These are phyloP conservation scores for Caenorhabditis briggsae DNA, from an alignment of 1,140 invertebrate genomes.

Conservation along the genomic window DNA sequence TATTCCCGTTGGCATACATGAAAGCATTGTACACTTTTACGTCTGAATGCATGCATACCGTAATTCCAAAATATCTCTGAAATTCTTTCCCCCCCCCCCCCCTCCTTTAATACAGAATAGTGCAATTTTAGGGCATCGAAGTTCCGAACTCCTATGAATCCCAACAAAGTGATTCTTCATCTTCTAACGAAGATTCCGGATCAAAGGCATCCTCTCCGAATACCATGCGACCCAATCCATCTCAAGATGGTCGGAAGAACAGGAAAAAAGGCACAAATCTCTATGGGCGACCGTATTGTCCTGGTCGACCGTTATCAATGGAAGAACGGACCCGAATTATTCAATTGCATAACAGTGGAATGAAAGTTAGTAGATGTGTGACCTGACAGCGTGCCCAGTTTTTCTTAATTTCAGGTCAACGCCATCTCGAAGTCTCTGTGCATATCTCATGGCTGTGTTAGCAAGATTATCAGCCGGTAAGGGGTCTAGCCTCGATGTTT, in stretches of 20 bases:
- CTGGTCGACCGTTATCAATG: slow-evolving; percentile 75
- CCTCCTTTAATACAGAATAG: too few relatives aligned
- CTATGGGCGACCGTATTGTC: slow-evolving; percentile 76
- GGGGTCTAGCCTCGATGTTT: not conserved
- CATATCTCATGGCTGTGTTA: slow-evolving; percentile 77
- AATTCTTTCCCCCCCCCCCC: too few relatives aligned
- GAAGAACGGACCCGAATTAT: slow-evolving; percentile 74
- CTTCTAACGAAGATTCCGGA: not conserved
- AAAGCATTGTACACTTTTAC: too few relatives aligned
- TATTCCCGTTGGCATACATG: too few relatives aligned
- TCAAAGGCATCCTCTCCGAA: slow-evolving; percentile 17
- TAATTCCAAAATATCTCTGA: not conserved
- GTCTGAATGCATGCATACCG: too few relatives aligned
- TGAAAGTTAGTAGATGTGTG: slow-evolving; percentile 67
- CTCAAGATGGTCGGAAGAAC: slow-evolving; percentile 43
- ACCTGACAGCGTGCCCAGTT: not conserved
- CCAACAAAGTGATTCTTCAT: slow-evolving; percentile 32
- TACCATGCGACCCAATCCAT: not conserved
- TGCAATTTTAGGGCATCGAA: slow-evolving; percentile 17
- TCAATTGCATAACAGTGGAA: slow-evolving; percentile 74
- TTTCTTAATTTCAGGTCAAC: slow-evolving; percentile 66
- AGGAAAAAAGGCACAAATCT: slow-evolving; percentile 70
- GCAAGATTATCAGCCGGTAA: slow-evolving; percentile 77
- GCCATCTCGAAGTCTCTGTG: slow-evolving; percentile 76
- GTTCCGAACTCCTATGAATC: slow-evolving; percentile 36